Evolutionary conservation across 2,113 vertebrate species (phyloP).

Genomic region (Anas platyrhynchos): DNA sequence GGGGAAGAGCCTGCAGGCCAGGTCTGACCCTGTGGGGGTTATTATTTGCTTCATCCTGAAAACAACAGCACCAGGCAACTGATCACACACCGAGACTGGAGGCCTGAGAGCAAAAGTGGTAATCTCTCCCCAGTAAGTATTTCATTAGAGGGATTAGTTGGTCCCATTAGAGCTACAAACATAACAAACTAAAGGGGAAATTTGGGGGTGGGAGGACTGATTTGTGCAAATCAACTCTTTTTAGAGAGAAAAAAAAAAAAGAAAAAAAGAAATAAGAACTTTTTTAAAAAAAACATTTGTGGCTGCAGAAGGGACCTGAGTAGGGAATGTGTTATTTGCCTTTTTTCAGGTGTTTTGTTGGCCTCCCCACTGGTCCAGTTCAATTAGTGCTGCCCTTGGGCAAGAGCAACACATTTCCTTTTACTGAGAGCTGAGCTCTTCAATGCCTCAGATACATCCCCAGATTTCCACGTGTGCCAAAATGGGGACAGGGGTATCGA

Average conservation of each 20-base stretch:
- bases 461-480: neutral
- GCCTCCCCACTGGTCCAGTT: neutral
- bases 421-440: neutral
- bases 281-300: neutral
- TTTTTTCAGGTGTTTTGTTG: neutral
- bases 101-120: neutral
- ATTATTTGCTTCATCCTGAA: neutral
- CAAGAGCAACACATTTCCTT: neutral
- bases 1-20: rapidly evolving
- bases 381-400: neutral
- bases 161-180: neutral
- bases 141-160: neutral
- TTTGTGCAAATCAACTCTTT: neutral
- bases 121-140: neutral
- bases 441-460: neutral
- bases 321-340: neutral
- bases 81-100: neutral
- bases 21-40: neutral
- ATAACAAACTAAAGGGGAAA: neutral
- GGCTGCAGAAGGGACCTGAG: neutral
- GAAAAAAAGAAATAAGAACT: neutral
- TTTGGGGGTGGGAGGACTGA: neutral
- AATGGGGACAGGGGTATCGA: neutral
- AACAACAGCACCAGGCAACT: neutral
- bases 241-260: neutral